phyloP scores from a whole-genome alignment of 35 echinoderm and acorn worm genomes.

The Heliocidaris erythrogramma region DNA sequence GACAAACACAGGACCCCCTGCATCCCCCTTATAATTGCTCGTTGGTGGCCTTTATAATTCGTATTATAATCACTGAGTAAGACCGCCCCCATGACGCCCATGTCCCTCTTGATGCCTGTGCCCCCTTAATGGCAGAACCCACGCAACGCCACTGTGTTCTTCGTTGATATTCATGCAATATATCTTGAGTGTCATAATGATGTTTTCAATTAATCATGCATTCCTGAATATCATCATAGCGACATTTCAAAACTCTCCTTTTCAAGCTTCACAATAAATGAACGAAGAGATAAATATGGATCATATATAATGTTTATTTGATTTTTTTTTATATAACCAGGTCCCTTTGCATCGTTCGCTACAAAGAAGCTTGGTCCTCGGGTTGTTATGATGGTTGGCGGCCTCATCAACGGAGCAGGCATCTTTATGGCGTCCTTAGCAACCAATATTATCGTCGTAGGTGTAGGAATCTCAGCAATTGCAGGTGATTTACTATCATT shows the following conservation, averaged over 20 bases:
- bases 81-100: too few species aligned
- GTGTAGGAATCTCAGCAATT: constrained; percentile 13
- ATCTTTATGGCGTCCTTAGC: constrained; percentile 30
- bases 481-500: neutral
- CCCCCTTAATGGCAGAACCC: too few species aligned
- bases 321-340: neutral
- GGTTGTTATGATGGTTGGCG: neutral
- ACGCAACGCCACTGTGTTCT: too few species aligned
- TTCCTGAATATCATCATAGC: too few species aligned
- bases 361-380: constrained; percentile 41
- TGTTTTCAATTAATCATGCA: too few species aligned
- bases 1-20: neutral
- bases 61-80: too few species aligned
- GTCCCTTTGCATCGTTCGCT: constrained; percentile 32
- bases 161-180: too few species aligned
- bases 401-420: neutral
- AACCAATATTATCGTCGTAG: constrained; percentile 14
- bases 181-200: too few species aligned
- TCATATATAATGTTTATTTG: neutral
- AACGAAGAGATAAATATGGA: neutral
- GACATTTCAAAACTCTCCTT: too few species aligned
- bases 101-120: too few species aligned
- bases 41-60: too few species aligned
- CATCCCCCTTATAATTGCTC: too few species aligned
- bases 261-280: neutral